Percentiles rank a stretch among this genome's conserved stretches.
These are phyloP conservation scores for Daubentonia madagascariensis DNA, from an alignment of 2,113 vertebrate species.

Conservation along the genomic window DNA sequence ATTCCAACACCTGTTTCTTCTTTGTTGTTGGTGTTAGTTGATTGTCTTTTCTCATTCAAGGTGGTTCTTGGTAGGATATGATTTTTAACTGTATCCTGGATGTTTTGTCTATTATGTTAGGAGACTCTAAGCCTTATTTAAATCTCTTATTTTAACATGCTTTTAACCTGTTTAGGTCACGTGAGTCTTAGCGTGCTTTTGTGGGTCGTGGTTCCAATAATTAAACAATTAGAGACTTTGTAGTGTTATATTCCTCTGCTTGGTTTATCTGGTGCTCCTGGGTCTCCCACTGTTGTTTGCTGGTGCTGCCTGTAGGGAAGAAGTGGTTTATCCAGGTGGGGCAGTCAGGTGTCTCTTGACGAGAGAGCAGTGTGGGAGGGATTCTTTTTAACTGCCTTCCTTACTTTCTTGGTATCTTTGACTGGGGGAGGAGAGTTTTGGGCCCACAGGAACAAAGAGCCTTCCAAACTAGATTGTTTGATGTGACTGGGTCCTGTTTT, in stretches of 20 bases:
- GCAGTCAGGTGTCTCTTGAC: not conserved
- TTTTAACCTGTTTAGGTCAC: not conserved
- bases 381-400: not conserved
- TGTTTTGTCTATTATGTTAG: not conserved
- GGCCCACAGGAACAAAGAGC: not conserved
- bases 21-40: not conserved
- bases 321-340: not conserved
- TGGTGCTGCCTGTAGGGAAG: not conserved
- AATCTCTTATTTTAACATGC: not conserved
- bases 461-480: not conserved
- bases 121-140: not conserved
- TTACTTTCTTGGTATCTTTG: not conserved
- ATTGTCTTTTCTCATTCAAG: not conserved
- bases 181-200: not conserved
- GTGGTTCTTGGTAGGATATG: not conserved
- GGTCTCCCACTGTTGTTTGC: not conserved
- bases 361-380: not conserved
- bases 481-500: not conserved
- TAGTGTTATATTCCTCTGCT: not conserved
- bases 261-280: not conserved
- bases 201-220: not conserved
- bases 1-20: not conserved
- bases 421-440: not conserved
- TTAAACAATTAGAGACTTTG: not conserved
- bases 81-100: not conserved